Evolutionary conservation across 2,888 invertebrate species (phyloP), one percentile per base, ranked within the genome.

Genomic region (Punctoribates punctum): DNA sequence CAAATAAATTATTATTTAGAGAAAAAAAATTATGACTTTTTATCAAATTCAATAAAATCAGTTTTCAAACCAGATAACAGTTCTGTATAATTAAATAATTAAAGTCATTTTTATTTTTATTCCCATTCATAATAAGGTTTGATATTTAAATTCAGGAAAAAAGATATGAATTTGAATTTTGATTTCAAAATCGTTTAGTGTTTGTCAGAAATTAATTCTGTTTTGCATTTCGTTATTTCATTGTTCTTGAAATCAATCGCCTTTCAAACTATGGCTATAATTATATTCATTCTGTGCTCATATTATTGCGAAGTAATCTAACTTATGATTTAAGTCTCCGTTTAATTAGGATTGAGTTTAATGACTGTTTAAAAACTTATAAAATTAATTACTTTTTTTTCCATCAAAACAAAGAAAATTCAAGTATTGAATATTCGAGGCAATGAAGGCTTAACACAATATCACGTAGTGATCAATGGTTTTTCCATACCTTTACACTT

Each of bases 71-170:
- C 25, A 20, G 27, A 60, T 34, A 23, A 34, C 27, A 62, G 25
- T 23, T 62, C 23, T 34, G 34, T 34, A 34, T 62, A 62, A 62
- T 62, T 62, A 62, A 27, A 62, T 62, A 62, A 62, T 62, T 62
- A 62, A 62, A 15, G 25, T 34, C 9, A 6, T 15, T 29, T 62
- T 29, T 34, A 17, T 57, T 57, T 57, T 42, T 42, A 42, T 42
- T 42, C 42, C 42, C 42, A 42, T 42, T 42, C 42, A 42, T 42
- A 42, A 42, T 42, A 42, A 42, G 42, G 13, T 42, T 42, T 42
- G 42, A 42, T 42, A 42, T 42, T 42, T 42, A 42, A 42, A 42
- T 42, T 42, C 9, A 42, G 42, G 42, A 11, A 42, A 42, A 42
- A 42, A 42, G 8, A 5, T 34, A 34, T 42, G 8, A 42, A 42